phyloP scores from a whole-genome alignment of 2,888 invertebrate species.

The Pyrrhopygopsis socrates region DNA sequence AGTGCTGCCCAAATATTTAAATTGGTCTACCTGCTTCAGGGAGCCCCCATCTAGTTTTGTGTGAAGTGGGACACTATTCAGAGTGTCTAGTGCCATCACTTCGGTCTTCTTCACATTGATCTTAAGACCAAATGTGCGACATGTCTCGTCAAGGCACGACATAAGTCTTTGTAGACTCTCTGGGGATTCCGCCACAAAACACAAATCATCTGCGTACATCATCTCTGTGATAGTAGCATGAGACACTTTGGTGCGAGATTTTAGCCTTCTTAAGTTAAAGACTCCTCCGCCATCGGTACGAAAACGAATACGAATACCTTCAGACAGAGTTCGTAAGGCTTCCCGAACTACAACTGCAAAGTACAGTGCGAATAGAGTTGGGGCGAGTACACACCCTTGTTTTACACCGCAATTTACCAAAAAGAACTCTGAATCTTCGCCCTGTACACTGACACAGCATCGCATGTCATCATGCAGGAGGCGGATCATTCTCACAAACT shows the following conservation, averaged over 20 bases:
- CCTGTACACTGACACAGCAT: constrained; percentile 28
- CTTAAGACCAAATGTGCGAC: constrained; percentile 17
- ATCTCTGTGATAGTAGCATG: constrained; percentile 41
- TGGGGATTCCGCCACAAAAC: constrained; percentile 50
- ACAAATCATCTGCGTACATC: constrained; percentile 57
- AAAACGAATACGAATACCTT: constrained; percentile 32
- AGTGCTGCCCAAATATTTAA: too few species aligned
- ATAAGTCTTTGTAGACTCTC: constrained; percentile 27
- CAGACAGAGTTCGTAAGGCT: not conserved
- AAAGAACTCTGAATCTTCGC: constrained; percentile 18
- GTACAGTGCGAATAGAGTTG: constrained; percentile 18
- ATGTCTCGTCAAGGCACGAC: constrained; percentile 13
- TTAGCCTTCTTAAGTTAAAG: constrained; percentile 23
- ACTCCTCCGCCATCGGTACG: constrained; percentile 27
- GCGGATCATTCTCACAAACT: constrained; percentile 42
- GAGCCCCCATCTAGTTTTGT: too few species aligned
- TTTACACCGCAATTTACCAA: constrained; percentile 35
- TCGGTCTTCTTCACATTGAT: constrained; percentile 16
- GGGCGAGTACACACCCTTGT: constrained; percentile 14
- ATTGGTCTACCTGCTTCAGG: too few species aligned
- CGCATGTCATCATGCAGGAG: constrained; percentile 51
- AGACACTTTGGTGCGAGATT: constrained; percentile 33
- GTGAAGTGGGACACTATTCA: too few species aligned
- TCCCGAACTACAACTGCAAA: constrained; percentile 25
- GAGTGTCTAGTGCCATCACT: not conserved